phyloP scores from a whole-genome alignment of 2,113 vertebrate species.

The Tragelaphus scriptus region DNA sequence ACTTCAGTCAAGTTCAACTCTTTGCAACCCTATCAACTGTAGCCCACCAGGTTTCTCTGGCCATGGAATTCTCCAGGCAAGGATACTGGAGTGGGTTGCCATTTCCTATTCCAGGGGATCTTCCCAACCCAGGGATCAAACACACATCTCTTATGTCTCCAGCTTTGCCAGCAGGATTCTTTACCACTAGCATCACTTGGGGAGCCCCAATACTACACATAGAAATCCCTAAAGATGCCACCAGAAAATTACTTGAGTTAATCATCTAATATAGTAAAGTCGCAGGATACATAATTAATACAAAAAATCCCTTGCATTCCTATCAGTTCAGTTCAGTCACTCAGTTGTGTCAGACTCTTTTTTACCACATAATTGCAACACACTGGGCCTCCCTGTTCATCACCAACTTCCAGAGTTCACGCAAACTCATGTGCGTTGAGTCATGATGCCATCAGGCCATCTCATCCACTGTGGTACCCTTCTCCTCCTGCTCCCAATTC shows the following conservation, averaged over 20 bases:
- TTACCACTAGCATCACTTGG: neutral
- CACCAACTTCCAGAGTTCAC: too few relatives aligned
- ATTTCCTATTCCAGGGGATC: neutral
- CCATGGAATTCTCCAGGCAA: neutral
- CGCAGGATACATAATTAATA: neutral
- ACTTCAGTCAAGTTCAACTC: neutral
- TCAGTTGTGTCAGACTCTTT: too few relatives aligned
- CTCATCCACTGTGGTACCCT: rapidly evolving
- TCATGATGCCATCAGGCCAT: too few relatives aligned
- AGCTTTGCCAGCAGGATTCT: neutral
- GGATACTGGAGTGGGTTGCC: neutral
- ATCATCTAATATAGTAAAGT: neutral
- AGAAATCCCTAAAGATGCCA: neutral
- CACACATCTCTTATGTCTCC: neutral
- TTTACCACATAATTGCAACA: too few relatives aligned
- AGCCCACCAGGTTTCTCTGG: neutral
- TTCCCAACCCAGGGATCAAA: neutral
- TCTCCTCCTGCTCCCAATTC: too few relatives aligned
- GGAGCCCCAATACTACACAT: neutral
- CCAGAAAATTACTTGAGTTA: neutral
- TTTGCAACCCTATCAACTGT: neutral
- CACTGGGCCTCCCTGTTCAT: too few relatives aligned
- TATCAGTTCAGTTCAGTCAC: neutral
- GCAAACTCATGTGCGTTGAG: too few relatives aligned
- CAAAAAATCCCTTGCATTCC: neutral